A percentile compares a stretch with the other conserved stretches of the same genome.
Evolutionary conservation across 30 jellyfish, hydroid and myxozoan species (phyloP).

Genomic region (Haliclystus octoradiatus): DNA sequence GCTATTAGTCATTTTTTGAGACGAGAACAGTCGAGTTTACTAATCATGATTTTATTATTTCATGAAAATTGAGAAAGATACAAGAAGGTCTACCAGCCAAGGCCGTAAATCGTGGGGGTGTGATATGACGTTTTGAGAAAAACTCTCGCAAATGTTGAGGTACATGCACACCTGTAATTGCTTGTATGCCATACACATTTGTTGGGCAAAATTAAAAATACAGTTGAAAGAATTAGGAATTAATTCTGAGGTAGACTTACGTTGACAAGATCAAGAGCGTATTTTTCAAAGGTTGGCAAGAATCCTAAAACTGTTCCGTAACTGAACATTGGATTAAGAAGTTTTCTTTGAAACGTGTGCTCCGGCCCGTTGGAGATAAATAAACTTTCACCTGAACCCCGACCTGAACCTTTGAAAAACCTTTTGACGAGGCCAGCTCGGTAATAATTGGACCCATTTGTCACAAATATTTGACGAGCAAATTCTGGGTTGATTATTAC

Average conservation of each 20-base stretch:
- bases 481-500: background rate
- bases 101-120: too few relatives aligned
- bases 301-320: background rate
- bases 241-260: background rate
- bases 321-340: background rate
- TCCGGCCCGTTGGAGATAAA: background rate
- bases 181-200: too few relatives aligned
- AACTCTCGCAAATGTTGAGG: too few relatives aligned
- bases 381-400: background rate
- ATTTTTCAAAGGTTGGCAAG: background rate
- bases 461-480: background rate
- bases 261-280: background rate
- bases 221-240: background rate
- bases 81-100: too few relatives aligned
- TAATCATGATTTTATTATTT: too few relatives aligned
- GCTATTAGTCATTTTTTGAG: too few relatives aligned
- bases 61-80: too few relatives aligned
- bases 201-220: too few relatives aligned
- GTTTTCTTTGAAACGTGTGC: background rate
- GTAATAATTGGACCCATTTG: background rate
- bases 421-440: background rate
- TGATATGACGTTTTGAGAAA: too few relatives aligned
- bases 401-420: background rate
- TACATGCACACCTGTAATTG: too few relatives aligned
- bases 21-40: too few relatives aligned